Conservation (phyloP, 2,113 vertebrate genomes). For the Dicentrarchus labrax region DNA sequence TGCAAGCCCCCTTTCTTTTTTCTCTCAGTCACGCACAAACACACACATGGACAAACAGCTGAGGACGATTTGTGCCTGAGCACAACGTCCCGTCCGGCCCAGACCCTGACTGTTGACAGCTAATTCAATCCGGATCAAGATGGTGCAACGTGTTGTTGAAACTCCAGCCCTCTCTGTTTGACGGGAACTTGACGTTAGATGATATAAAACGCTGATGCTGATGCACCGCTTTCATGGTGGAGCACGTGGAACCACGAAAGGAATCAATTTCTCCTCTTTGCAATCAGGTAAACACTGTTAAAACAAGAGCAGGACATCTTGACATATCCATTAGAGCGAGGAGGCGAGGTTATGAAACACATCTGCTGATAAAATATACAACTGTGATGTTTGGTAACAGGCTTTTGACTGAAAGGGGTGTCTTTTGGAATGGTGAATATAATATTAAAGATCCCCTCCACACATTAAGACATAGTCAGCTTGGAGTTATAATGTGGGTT, state of each 20-base stretch:
- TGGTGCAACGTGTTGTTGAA: slow-evolving; percentile 50
- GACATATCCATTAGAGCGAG: slow-evolving; percentile 29
- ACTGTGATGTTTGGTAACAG: not conserved
- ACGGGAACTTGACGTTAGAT: slow-evolving; percentile 35
- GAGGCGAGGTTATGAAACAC: slow-evolving; percentile 22
- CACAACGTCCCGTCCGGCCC: slow-evolving; percentile 9
- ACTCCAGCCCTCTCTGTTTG: slow-evolving; percentile 18
- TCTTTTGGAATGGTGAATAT: not conserved
- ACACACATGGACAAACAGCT: slow-evolving; percentile 24
- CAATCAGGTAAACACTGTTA: slow-evolving; percentile 36
- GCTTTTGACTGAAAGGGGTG: not conserved
- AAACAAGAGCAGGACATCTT: slow-evolving; percentile 24
- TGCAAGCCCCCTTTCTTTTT: not conserved
- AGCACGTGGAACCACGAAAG: slow-evolving; percentile 12
- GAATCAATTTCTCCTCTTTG: slow-evolving; percentile 16
- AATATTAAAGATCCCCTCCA: not conserved
- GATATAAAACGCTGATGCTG: slow-evolving; percentile 14
- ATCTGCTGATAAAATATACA: slow-evolving; percentile 56
- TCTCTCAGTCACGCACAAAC: not conserved
- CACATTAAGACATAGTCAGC: too few relatives aligned
- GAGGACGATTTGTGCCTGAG: slow-evolving; percentile 53
- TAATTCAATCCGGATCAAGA: slow-evolving; percentile 43
- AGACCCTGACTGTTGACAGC: slow-evolving; percentile 27
- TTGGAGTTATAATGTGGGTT: too few relatives aligned
- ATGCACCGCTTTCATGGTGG: not conserved